Evolutionary conservation across 1,140 invertebrate species (phyloP), one percentile per base, ranked within the genome.

Genomic region (Lepidurus apus): DNA sequence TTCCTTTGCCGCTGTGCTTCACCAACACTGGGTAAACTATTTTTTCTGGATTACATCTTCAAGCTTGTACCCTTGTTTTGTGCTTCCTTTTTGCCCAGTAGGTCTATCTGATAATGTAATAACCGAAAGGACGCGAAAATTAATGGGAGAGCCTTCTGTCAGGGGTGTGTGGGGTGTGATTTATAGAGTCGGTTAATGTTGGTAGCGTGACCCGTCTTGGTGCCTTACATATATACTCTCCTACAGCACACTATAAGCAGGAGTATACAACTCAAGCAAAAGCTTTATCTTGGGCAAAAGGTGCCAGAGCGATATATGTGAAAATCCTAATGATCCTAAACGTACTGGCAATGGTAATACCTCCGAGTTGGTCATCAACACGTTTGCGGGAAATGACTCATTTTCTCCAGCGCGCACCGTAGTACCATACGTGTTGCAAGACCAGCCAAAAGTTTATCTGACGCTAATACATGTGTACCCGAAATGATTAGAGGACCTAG

Each of bases 191-290:
- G 53, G 53, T 65, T 65, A 65, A 65, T 65, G 53, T 65, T 65
- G 53, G 53, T 65, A 65, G 53, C 53, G 53, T 65, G 53, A 65
- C 53, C 53, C 53, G 53, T 65, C 53, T 65, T 65, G 53, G 21
- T 65, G 17, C 53, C 53, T n/a, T 65, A 65, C 53, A 65, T 65
- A 65, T 65, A 65, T n/a, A 13, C 21, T 17, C 13, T 65, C 17
- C 53, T 21, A 65, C 21, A 13, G 21, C 7, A 65, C n/a, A n/a
- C 6, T 13, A 13, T 13, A 13, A n/a, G 53, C 17, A 21, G 17
- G 17, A 13, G 21, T 21, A 65, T 65, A 65, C 53, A 65, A 17
- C 53, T 65, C 21, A 17, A 65, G 53, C 53, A 7, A 21, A 65
- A 17, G 53, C 53, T 65, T 65, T 65, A 65, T 7, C 53, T 65